Evolutionary conservation across 1,140 invertebrate species (phyloP), one percentile per base, ranked within the genome.

Genomic region (Heliconius congener): DNA sequence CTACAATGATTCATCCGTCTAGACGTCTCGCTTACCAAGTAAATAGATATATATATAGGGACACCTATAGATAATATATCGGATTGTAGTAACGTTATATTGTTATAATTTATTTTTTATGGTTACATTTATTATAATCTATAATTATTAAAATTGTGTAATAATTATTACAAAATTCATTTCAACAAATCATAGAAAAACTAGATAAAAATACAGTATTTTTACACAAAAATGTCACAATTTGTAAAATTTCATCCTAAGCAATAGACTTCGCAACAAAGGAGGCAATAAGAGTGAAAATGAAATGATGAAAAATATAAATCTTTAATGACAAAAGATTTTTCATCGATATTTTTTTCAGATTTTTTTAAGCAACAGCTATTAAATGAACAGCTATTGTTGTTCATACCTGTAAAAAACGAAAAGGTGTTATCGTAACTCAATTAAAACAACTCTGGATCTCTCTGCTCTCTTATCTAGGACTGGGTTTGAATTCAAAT

Each of bases 1-100:
- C 60, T 66, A 66, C 23, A 66, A 66, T 66, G 60, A 66, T 66
- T 66, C 60, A 30, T 13, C 13, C 27, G 60, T 66, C 60, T 66
- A 66, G 60, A 66, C 60, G 13, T 66, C n/a, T 66, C 60, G 13
- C 8, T 66, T 66, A 16, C 13, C 42, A 46, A 16, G 42, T 46
- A 46, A 46, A 46, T 46, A 46, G 42, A 46, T 46, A 5, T 46
- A 16, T 46, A 16, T 16, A 46, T 46, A 46, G 42, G 1, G 16
- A 46, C 42, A 4, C 2, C 11, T 46, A 46, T 46, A 46, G 13
- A 13, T 16, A 46, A 46, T 46, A 46, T 46, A 46, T 46, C 42
- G 42, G 42, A 46, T 46, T 46, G 42, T 16, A 16, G 42, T 46
- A 46, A 46, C 42, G 13, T 46, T 46, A 1, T 46, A 46, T 46